These are phyloP conservation scores for Acanthosepion esculentum DNA, from an alignment of 2,888 invertebrate species.

Conservation along the genomic window DNA sequence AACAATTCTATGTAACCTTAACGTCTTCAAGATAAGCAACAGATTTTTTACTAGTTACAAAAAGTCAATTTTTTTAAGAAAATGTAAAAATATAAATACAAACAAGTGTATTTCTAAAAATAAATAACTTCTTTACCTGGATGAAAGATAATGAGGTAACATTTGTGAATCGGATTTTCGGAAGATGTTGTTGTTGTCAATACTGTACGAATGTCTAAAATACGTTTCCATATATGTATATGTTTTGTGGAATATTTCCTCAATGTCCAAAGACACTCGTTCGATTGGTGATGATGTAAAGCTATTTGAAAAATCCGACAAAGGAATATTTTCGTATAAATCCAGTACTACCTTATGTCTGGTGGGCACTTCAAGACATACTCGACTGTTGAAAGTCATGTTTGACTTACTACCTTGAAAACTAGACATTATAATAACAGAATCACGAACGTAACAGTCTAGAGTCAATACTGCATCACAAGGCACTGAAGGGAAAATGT, in stretches of 20 bases:
- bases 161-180: not conserved
- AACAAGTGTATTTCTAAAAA: no score
- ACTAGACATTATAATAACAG: not conserved
- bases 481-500: not conserved
- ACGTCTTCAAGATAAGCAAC: no score
- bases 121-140: not conserved
- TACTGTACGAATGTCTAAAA: not conserved
- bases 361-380: slow-evolving; percentile 40
- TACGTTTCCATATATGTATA: slow-evolving; percentile 45
- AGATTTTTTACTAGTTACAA: no score
- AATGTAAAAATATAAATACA: no score
- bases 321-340: not conserved
- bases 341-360: slow-evolving; percentile 43
- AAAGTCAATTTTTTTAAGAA: no score
- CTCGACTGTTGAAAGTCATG: not conserved
- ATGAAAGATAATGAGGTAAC: not conserved
- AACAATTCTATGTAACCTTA: no score
- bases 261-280: slow-evolving; percentile 34
- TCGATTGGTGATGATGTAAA: not conserved
- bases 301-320: not conserved
- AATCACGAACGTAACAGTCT: slow-evolving; percentile 36
- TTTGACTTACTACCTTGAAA: not conserved
- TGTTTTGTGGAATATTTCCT: slow-evolving; percentile 41
- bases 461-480: not conserved
- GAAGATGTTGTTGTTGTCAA: not conserved